A percentile compares a stretch with the other conserved stretches of the same genome.
Conservation (phyloP, 2,113 vertebrate genomes). For the Murina feae region DNA sequence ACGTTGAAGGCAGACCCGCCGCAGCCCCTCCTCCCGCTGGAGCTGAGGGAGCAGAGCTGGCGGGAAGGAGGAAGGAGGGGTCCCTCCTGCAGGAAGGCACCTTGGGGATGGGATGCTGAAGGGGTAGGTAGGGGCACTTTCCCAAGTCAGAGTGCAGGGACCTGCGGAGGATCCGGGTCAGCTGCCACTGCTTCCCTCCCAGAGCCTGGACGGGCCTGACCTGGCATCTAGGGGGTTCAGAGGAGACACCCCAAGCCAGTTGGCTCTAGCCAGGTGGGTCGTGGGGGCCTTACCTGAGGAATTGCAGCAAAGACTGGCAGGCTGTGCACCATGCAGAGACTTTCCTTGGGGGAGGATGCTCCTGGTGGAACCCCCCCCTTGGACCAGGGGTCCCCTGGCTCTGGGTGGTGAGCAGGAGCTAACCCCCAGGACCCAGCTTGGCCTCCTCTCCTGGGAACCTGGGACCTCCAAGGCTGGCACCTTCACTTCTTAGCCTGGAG, state of each 20-base stretch:
- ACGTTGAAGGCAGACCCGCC: neutral
- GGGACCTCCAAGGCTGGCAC: neutral
- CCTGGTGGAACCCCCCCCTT: neutral
- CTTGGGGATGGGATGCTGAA: too few species aligned
- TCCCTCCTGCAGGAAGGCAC: neutral
- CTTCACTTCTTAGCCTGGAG: neutral
- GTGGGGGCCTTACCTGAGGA: neutral
- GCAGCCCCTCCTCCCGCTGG: accelerated
- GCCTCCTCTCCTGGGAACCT: neutral
- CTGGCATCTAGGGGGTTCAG: too few species aligned
- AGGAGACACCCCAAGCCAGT: neutral
- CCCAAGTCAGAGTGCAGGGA: neutral
- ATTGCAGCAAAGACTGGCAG: neutral
- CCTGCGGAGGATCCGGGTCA: neutral
- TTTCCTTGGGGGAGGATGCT: neutral
- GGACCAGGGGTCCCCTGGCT: too few species aligned
- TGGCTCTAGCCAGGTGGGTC: neutral
- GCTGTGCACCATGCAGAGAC: too few species aligned
- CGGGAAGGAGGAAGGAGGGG: accelerated
- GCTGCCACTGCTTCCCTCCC: neutral
- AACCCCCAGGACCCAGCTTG: neutral
- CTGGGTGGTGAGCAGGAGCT: neutral
- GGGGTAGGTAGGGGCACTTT: neutral
- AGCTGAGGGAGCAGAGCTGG: neutral
- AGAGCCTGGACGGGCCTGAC: neutral